Conservation (phyloP, 2,797 vertebrate species). For the Poecilia picta region DNA sequence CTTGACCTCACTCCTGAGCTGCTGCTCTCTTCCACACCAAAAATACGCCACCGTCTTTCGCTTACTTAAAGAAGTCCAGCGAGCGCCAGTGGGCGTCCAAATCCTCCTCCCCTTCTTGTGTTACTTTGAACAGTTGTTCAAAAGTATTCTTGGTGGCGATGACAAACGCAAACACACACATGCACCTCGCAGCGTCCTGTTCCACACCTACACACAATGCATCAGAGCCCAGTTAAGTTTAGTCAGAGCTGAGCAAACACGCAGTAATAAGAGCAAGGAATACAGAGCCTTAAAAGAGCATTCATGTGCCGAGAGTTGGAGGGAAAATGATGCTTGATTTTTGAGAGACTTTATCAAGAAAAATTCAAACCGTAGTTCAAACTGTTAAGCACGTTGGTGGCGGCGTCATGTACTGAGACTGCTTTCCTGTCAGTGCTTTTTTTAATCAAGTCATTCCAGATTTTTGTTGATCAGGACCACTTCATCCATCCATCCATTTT, state of each 20-base stretch:
- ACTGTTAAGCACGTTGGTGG: not conserved
- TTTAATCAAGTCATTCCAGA: not conserved
- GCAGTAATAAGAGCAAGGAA: not conserved
- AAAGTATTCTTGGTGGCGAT: constrained; percentile 72
- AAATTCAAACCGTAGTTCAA: not conserved
- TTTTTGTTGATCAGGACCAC: too few relatives aligned
- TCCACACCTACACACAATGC: constrained; percentile 48
- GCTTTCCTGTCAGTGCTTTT: not conserved
- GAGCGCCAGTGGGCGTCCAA: not conserved
- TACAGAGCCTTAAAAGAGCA: not conserved
- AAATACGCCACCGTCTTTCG: not conserved
- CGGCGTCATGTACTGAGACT: not conserved
- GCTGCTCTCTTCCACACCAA: constrained; percentile 22
- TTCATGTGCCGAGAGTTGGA: not conserved
- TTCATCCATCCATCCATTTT: too few relatives aligned
- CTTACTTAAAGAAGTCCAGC: not conserved
- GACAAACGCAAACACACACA: constrained; percentile 60
- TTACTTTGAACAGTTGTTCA: constrained; percentile 69
- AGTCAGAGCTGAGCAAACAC: constrained; percentile 49
- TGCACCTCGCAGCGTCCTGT: constrained; percentile 41
- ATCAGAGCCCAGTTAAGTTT: constrained; percentile 42
- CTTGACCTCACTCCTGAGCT: constrained; percentile 62
- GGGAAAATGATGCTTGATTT: not conserved
- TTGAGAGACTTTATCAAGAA: not conserved
- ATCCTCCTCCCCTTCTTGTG: constrained; percentile 9